These are phyloP conservation scores for Lithophane ornitopus DNA, from an alignment of 2,888 invertebrate species.

Conservation along the genomic window DNA sequence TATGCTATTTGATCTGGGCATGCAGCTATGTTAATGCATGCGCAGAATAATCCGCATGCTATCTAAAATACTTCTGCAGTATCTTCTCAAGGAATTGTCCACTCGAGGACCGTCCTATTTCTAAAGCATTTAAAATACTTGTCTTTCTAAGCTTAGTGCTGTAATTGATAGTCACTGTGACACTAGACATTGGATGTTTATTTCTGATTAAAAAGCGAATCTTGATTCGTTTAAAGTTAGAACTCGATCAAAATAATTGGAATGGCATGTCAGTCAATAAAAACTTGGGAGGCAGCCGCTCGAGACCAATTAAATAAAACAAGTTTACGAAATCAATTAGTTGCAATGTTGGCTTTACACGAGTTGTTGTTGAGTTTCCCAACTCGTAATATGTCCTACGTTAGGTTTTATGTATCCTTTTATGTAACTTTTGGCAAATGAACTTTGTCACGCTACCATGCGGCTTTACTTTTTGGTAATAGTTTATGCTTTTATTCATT, in stretches of 20 bases:
- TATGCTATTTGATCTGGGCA: neutral
- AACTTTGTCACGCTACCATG: constrained; percentile 33
- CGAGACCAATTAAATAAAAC: constrained; percentile 84
- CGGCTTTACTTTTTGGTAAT: constrained; percentile 39
- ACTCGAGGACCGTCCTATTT: neutral
- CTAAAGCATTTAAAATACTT: neutral
- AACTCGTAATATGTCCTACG: constrained; percentile 77
- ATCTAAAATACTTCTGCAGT: neutral
- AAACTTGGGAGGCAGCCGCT: constrained; percentile 76
- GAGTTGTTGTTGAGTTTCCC: constrained; percentile 83
- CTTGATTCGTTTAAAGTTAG: constrained; percentile 62
- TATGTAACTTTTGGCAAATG: constrained; percentile 54
- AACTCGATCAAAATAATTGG: constrained; percentile 73
- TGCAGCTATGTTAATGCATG: neutral
- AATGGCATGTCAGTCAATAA: constrained; percentile 79
- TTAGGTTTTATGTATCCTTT: constrained; percentile 66
- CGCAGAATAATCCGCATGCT: too few species aligned
- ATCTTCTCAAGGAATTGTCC: neutral
- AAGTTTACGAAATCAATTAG: constrained; percentile 86
- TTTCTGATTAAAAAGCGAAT: constrained; percentile 57
- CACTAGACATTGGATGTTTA: constrained; percentile 40
- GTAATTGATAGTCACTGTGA: constrained; percentile 47
- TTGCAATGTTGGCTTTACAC: constrained; percentile 83
- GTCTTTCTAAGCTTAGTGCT: constrained; percentile 17
- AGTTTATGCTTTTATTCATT: constrained; percentile 47